Evolutionary conservation across 2,888 invertebrate species (phyloP), one percentile per base, ranked within the genome.

Genomic region (Coelopa pilipes): DNA sequence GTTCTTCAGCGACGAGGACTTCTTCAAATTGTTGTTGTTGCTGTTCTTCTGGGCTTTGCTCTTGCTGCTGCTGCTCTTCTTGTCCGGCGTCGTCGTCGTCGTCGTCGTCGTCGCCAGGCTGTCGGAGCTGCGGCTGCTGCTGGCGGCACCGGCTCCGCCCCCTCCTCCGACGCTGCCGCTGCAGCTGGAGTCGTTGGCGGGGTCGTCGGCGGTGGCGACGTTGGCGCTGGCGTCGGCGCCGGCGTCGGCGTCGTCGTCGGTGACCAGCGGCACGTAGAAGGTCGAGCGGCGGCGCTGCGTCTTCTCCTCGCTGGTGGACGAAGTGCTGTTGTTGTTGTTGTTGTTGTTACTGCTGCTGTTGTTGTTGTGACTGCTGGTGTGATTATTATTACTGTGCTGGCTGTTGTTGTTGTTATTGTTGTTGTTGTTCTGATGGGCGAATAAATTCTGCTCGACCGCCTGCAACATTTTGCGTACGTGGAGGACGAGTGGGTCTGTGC

Each of bases 221-320:
- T 45, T 72, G 72, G 59, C 63, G 69, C 53, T 77, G 47, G 46
- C 78, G 75, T 15, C 74, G 71, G 57, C 59, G 68, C 19, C 57
- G 72, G 55, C 70, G 69, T 34, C 69, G 69, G 46, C 79, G 75
- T 83, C 83, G 84, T 85, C 84, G 72, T 87, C 87, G 47, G 86
- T 86, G 11, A 87, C 84, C 79, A 93, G 88, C 78, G 93, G 92
- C 78, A 93, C 92, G 87, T 93, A 93, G 87, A 93, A 93, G 78
- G 93, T 92, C 67, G 93, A 93, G 77, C 93, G 90, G 75, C 93
- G 90, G 68, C 91, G 89, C 77, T 89, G 84, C 78, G 89, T 87
- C 71, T 91, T 91, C 81, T 90, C 90, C 73, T 85, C 85, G 17
- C 80, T 63, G 74, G 60, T 65, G 68, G 24, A 34, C 73, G 65